Base-by-base conservation (phyloP, 2,888 invertebrate genomes). In the Temnothorax ravouxi region DNA sequence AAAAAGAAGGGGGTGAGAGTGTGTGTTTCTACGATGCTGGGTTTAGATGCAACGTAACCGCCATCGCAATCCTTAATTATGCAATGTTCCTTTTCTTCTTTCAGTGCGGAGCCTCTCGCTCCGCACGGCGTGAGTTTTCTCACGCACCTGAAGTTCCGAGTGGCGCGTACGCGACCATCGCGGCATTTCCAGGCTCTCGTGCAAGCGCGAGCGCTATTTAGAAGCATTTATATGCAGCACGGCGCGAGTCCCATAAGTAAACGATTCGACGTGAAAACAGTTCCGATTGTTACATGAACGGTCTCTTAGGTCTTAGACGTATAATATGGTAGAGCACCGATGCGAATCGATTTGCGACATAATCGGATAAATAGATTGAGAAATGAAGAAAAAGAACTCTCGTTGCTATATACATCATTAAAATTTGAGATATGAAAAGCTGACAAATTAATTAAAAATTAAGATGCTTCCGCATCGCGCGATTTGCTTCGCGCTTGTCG, bases 11-110 rank as follows among this genome's bases (percentile, higher is more conserved):
- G 62, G 62, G 29, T 62, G 84, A 84, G 80, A 71, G 50, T 79
- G 66, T 80, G 87, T 85, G 84, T 89, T 84, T 88, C 84, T 84
- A 86, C 84, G 85, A 88, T 76, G 84, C 72, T 86, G 62, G 81
- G 79, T 64, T 79, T 62, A 77, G 74, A 71, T 83, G 64, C 88
- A 81, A 87, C 83, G 90, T 88, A 91, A 91, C 87, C 74, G 84
- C 75, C 92, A 92, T 92, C 89, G 93, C 92, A 92, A 93, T 93
- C 90, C 91, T 86, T 93, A 93, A 93, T 93, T 93, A 93, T 92
- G 93, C 93, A 93, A 93, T 91, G 87, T 88, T 91, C 87, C 88
- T 89, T 90, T 88, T 88, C 84, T 66, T 83, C 83, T 76, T 76
- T 66, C 80, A 62, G 69, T 62, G 56, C 54, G 61, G 72, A 67